Evolutionary conservation across 2,113 vertebrate species (phyloP).

Genomic region (Zeus faber): DNA sequence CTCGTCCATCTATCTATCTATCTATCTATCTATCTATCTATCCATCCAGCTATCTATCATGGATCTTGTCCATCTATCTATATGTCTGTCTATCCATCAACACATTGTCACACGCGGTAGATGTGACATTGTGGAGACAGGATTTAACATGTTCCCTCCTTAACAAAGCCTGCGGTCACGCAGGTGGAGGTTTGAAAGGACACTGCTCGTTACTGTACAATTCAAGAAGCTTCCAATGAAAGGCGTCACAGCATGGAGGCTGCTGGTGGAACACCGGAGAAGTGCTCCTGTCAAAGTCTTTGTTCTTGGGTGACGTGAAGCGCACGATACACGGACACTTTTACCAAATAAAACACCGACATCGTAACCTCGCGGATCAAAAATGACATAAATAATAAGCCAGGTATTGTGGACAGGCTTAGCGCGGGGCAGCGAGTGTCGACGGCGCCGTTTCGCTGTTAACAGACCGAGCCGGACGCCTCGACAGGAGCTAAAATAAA

Average conservation of each 20-base stretch:
- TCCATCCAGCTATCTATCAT: too few species aligned
- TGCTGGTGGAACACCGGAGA: constrained; percentile 14
- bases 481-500: neutral
- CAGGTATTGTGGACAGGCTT: constrained; percentile 16
- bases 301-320: too few species aligned
- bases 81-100: too few species aligned
- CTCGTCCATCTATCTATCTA: too few species aligned
- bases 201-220: constrained; percentile 39
- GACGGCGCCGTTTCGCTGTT: neutral
- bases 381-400: neutral
- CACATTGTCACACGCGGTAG: neutral
- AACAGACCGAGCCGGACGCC: neutral
- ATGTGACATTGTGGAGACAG: too few species aligned
- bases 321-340: too few species aligned
- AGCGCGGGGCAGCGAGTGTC: constrained; percentile 21
- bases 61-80: too few species aligned
- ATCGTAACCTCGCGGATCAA: too few species aligned
- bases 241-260: constrained; percentile 28
- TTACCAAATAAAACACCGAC: too few species aligned
- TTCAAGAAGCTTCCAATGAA: constrained; percentile 59
- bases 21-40: too few species aligned
- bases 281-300: too few species aligned
- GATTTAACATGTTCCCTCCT: neutral
- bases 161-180: constrained; percentile 1
- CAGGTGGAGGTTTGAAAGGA: constrained; percentile 5